phyloP scores from a whole-genome alignment of 2,888 invertebrate species.

The Apamea monoglypha region DNA sequence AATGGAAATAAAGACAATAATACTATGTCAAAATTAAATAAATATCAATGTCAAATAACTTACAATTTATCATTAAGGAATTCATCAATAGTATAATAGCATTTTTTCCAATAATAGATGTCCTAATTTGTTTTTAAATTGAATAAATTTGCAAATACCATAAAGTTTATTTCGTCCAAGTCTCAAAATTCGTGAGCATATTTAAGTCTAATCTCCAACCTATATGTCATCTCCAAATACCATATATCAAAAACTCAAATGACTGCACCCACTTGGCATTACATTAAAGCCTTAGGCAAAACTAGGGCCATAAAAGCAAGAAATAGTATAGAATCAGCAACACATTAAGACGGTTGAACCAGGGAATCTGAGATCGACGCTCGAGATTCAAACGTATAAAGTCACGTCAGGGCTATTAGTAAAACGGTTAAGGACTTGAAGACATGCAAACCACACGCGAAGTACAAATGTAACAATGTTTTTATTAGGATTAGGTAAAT shows the following conservation, averaged over 20 bases:
- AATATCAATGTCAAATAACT: too few species aligned
- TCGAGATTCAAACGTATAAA: constrained; percentile 81
- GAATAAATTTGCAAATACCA: constrained; percentile 4
- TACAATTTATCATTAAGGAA: too few species aligned
- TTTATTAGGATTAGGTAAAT: constrained; percentile 31
- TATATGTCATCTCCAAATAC: constrained; percentile 16
- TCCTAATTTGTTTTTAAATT: too few species aligned
- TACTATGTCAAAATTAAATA: too few species aligned
- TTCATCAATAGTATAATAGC: too few species aligned
- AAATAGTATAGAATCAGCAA: constrained; percentile 81
- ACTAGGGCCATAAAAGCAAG: constrained; percentile 71
- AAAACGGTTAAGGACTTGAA: constrained; percentile 79
- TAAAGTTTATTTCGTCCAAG: not conserved
- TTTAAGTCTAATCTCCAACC: not conserved
- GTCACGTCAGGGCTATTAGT: constrained; percentile 87
- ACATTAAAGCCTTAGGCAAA: constrained; percentile 68
- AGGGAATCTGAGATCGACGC: constrained; percentile 78
- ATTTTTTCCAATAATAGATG: too few species aligned
- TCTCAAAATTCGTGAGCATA: not conserved
- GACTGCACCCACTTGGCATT: constrained; percentile 60
- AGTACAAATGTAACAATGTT: constrained; percentile 35
- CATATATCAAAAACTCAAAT: constrained; percentile 40
- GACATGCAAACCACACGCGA: constrained; percentile 78
- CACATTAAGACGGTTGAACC: constrained; percentile 76
- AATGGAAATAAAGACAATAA: too few species aligned